Conservation (phyloP, 2,797 vertebrate species). For the Anguilla obscura region DNA sequence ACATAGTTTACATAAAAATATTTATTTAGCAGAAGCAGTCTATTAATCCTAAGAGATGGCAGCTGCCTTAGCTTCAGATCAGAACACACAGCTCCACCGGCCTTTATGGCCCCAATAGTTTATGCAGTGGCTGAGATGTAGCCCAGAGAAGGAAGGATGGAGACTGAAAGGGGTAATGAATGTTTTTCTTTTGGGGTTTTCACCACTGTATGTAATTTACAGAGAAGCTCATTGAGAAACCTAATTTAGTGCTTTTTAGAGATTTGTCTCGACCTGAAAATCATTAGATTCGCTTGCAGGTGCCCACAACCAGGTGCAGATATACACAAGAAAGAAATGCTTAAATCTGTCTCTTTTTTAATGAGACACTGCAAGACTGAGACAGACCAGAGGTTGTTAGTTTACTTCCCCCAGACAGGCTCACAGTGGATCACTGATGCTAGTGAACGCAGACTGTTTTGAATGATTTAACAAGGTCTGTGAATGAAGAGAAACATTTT, state of each 20-base stretch:
- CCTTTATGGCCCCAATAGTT: not conserved
- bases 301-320: constrained; percentile 48
- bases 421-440: constrained; percentile 59
- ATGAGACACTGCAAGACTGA: constrained; percentile 49
- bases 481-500: constrained; percentile 52
- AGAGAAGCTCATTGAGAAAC: constrained; percentile 58
- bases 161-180: constrained; percentile 40
- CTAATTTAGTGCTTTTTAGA: constrained; percentile 41
- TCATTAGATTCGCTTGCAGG: constrained; percentile 40
- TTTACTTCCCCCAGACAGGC: constrained; percentile 60
- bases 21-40: not conserved
- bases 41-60: not conserved
- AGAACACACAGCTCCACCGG: not conserved
- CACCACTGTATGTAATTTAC: constrained; percentile 53
- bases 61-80: not conserved
- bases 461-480: constrained; percentile 65
- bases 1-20: not conserved
- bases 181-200: constrained; percentile 47
- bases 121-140: not conserved
- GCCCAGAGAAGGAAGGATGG: constrained; percentile 27
- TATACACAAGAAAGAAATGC: constrained; percentile 47
- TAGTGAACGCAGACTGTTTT: constrained; percentile 63
- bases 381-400: constrained; percentile 65
- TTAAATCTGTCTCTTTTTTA: constrained; percentile 38
- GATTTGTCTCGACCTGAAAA: constrained; percentile 56